These are phyloP conservation scores for Drosophila koepferae DNA, from an alignment of 2,888 invertebrate genomes.

Conservation along the genomic window DNA sequence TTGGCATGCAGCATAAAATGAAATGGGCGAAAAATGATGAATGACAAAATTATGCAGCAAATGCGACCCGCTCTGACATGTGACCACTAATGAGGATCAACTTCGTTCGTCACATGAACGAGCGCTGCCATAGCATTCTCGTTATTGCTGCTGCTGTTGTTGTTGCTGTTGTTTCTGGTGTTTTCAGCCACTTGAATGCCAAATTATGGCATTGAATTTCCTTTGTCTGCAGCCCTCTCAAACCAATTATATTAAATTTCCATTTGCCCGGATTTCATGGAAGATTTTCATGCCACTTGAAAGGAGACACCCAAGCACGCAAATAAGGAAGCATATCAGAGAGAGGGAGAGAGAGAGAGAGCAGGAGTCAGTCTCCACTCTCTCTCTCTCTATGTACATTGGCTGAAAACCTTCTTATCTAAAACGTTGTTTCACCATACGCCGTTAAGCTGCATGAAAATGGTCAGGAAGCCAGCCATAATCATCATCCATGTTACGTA, in stretches of 20 bases:
- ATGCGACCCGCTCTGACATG: conserved; percentile 74
- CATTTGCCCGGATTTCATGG: conserved; percentile 32
- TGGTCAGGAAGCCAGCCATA: conserved; percentile 62
- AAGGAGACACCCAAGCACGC: conserved; percentile 36
- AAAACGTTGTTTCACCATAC: conserved; percentile 51
- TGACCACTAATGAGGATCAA: conserved; percentile 81
- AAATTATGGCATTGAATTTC: conserved; percentile 73
- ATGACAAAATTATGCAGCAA: conserved; percentile 81
- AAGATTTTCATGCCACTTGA: conserved; percentile 26
- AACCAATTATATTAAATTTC: conserved; percentile 54
- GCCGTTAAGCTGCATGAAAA: conserved; percentile 48
- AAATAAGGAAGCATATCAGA: conserved; percentile 35
- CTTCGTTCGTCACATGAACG: conserved; percentile 42
- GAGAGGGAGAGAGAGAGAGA: background rate
- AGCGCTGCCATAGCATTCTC: conserved; percentile 25
- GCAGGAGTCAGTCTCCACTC: too few relatives aligned
- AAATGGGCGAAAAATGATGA: conserved; percentile 80
- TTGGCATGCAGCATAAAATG: conserved; percentile 65
- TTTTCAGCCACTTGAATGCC: conserved; percentile 68
- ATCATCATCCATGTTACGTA: conserved; percentile 40
- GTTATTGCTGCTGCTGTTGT: background rate
- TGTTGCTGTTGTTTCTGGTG: conserved; percentile 32
- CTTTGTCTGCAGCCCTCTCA: conserved; percentile 18
- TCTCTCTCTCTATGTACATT: background rate
- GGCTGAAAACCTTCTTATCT: conserved; percentile 52